These are phyloP conservation scores for Ptychadena robeensis DNA, from an alignment of 2,797 vertebrate genomes.

Conservation along the genomic window DNA sequence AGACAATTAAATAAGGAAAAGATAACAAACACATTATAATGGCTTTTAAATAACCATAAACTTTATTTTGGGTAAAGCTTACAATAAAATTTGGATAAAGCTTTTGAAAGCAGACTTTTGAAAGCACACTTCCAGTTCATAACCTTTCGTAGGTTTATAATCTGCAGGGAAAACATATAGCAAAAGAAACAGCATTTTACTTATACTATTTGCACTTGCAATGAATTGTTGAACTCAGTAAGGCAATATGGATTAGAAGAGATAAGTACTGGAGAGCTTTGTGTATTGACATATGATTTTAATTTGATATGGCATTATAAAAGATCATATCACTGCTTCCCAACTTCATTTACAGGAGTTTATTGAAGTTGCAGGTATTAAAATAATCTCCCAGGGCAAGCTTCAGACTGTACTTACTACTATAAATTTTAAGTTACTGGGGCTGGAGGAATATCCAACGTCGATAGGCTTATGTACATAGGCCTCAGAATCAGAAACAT, in stretches of 20 bases:
- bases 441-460: too few relatives aligned
- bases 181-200: neutral
- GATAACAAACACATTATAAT: too few relatives aligned
- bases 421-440: too few relatives aligned
- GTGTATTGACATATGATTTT: slow-evolving; percentile 45
- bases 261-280: slow-evolving; percentile 18
- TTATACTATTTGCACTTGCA: neutral
- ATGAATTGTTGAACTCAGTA: slow-evolving; percentile 4
- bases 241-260: slow-evolving; percentile 20
- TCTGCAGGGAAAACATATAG: neutral
- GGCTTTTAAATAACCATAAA: too few relatives aligned
- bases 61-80: too few relatives aligned
- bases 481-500: too few relatives aligned
- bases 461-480: too few relatives aligned
- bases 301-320: slow-evolving; percentile 45
- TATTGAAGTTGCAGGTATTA: slow-evolving; percentile 43
- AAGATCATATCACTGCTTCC: slow-evolving; percentile 7
- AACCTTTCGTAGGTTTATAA: neutral
- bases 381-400: slow-evolving; percentile 34
- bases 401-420: neutral
- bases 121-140: too few relatives aligned
- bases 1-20: too few relatives aligned
- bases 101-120: too few relatives aligned
- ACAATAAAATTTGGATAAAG: too few relatives aligned
- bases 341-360: slow-evolving; percentile 34